Conservation (phyloP, 2,113 vertebrate species). For the Otis tarda region DNA sequence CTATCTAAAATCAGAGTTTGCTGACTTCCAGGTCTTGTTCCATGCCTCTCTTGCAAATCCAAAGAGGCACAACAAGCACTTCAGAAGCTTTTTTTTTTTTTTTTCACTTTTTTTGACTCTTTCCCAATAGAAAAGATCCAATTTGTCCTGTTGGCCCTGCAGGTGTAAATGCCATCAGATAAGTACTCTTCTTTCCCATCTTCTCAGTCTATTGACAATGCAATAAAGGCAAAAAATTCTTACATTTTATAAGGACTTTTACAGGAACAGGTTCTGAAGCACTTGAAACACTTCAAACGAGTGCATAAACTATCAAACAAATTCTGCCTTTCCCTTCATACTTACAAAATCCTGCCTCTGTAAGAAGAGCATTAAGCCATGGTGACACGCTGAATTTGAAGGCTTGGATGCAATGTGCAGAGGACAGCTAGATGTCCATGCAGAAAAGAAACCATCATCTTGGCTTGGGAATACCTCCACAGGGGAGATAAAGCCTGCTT, state of each 20-base stretch:
- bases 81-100: not conserved
- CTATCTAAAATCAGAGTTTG: not conserved
- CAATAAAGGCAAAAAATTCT: not conserved
- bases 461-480: not conserved
- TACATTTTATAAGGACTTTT: not conserved
- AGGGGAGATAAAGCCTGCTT: not conserved
- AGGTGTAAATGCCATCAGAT: not conserved
- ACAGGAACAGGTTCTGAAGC: not conserved
- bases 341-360: not conserved
- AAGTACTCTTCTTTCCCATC: not conserved
- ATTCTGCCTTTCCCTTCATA: not conserved
- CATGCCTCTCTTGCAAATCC: not conserved
- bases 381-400: not conserved
- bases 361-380: not conserved
- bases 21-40: not conserved
- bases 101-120: not conserved
- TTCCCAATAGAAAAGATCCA: not conserved
- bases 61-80: not conserved
- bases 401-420: not conserved
- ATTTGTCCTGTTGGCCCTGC: not conserved
- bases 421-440: not conserved
- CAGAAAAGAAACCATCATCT: not conserved
- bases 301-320: not conserved
- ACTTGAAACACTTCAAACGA: not conserved
- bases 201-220: not conserved